Evolutionary conservation across 2,888 invertebrate genomes (phyloP).

Genomic region (Geotrupes spiniger): DNA sequence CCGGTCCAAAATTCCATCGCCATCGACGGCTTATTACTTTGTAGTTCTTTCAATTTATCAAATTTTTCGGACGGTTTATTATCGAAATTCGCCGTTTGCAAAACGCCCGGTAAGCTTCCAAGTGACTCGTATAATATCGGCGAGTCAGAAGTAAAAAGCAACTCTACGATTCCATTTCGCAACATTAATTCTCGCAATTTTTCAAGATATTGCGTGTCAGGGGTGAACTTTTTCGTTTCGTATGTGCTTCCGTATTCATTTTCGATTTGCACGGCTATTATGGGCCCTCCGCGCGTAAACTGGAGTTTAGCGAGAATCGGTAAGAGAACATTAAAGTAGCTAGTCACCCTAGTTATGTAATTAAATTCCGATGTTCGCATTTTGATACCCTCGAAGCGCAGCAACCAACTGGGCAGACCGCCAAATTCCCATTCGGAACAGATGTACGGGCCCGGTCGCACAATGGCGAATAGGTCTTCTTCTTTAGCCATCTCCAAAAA

Average conservation of each 20-base stretch:
- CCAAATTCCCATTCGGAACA: constrained; percentile 82
- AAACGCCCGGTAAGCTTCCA: constrained; percentile 12
- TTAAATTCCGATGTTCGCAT: constrained; percentile 44
- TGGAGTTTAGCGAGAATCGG: constrained; percentile 53
- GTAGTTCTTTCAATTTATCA: constrained; percentile 38
- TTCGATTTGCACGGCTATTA: constrained; percentile 86
- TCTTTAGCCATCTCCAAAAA: constrained; percentile 72
- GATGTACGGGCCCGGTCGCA: constrained; percentile 87
- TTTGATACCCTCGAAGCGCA: constrained; percentile 53
- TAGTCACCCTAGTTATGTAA: constrained; percentile 52
- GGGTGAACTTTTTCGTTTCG: constrained; percentile 28
- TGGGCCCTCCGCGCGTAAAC: constrained; percentile 75
- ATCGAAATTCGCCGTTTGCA: constrained; percentile 33
- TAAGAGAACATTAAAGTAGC: constrained; percentile 54
- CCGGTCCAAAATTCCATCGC: constrained; percentile 56
- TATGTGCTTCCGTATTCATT: constrained; percentile 84
- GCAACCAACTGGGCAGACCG: constrained; percentile 52
- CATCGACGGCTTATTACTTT: constrained; percentile 55
- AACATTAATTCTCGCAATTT: constrained; percentile 45
- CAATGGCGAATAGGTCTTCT: constrained; percentile 72
- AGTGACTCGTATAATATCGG: constrained; percentile 30
- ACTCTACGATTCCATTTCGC: constrained; percentile 48
- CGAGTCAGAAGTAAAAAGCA: constrained; percentile 56
- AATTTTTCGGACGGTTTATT: constrained; percentile 12
- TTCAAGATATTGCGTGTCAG: constrained; percentile 47